These are phyloP conservation scores for Nomada ruficornis DNA, from an alignment of 2,888 invertebrate genomes.

Conservation along the genomic window DNA sequence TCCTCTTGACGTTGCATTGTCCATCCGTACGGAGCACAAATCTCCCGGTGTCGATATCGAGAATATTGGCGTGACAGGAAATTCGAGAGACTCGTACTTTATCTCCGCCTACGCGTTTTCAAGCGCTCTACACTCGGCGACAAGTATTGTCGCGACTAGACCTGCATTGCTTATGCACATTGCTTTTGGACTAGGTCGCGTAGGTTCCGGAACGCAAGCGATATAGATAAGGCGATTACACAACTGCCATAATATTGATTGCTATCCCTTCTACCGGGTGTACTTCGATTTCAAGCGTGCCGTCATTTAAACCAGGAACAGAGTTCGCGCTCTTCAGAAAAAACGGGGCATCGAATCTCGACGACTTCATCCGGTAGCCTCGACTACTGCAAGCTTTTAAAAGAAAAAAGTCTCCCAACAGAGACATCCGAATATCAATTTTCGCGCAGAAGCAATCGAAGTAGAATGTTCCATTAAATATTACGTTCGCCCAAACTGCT, in stretches of 20 bases:
- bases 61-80: constrained; percentile 7
- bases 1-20: not conserved
- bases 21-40: not conserved
- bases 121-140: not conserved
- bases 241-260: not conserved
- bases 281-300: not conserved
- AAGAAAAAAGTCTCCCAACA: not conserved
- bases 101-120: constrained; percentile 25
- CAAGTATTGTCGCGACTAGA: constrained; percentile 7
- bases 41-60: constrained; percentile 41
- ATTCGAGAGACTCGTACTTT: constrained; percentile 11
- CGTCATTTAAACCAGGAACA: not conserved
- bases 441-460: too few species aligned
- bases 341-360: constrained; percentile 25
- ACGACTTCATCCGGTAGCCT: constrained; percentile 8
- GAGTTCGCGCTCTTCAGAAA: not conserved
- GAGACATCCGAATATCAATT: not conserved
- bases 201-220: constrained; percentile 11
- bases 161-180: not conserved
- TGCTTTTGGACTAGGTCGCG: not conserved
- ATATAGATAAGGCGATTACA: constrained; percentile 21
- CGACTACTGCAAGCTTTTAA: not conserved
- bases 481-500: not conserved
- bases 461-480: not conserved
- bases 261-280: not conserved